Evolutionary conservation across 2,797 vertebrate species (phyloP), one percentile per base, ranked within the genome.

Genomic region (Caiman crocodilus): DNA sequence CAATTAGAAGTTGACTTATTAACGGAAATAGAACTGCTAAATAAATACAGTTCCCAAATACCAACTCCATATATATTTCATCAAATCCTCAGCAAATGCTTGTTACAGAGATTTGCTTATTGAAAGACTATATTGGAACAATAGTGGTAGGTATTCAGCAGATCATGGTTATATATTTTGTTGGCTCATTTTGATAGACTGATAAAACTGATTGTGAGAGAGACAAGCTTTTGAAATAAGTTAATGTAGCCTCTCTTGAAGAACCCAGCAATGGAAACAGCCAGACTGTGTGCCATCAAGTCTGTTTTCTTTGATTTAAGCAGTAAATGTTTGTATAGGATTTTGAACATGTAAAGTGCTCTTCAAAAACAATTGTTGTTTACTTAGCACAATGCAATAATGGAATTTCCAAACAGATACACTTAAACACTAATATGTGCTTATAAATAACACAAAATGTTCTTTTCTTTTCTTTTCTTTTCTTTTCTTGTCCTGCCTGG

Each of bases 241-340:
- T 84, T 75, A 91, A 94, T 97, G 90, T 81, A 42, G 28, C 59
- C 86, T 10, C 21, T 95, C 88, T 80, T 93, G 74, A 94, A 94
- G 59, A 87, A 93, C 14, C 89, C 6, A 76, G 2, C 56, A 84
- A 57, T 20, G 14, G 14, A 5, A n/a, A 82, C 61, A 75, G 32
- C 4, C 16, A 20, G 26, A 81, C 63, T 26, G 15, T 79, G 18
- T 1, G 64, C 55, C 77, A 88, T 93, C n/a, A 14, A 65, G 14
- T 64, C 32, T 78, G 74, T 85, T 76, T 64, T 32, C 30, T 88
- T 25, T 92, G 79, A 90, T 79, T 77, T 87, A 56, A 76, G 23
- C 20, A 75, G 56, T 17, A 26, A 88, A 60, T 71, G 6, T 85
- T 95, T 93, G 59, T 30, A 5, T 20, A 32, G 23, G 25, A 69